Percentiles rank a stretch among this genome's conserved stretches.
phyloP scores from a whole-genome alignment of 2,888 invertebrate genomes.

The Eupithecia abbreviata region DNA sequence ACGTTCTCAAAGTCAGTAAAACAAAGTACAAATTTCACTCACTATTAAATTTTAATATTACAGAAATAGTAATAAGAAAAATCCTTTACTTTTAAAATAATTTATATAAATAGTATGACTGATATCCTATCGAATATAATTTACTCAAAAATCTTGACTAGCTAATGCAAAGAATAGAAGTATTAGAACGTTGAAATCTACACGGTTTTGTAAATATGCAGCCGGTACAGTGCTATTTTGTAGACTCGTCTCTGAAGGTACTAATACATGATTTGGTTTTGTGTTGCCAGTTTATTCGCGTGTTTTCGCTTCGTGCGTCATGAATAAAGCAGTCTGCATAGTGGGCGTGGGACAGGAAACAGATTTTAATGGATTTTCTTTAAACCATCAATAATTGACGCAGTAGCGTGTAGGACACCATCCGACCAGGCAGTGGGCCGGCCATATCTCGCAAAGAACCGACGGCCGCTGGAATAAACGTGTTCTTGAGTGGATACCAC shows the following conservation, averaged over 20 bases:
- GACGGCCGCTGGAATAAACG: too few species aligned
- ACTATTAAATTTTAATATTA: slow-evolving; percentile 83
- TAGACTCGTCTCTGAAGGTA: neutral
- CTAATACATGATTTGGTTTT: slow-evolving; percentile 7
- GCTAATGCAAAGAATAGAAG: too few species aligned
- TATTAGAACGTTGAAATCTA: neutral
- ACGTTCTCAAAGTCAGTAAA: slow-evolving; percentile 83
- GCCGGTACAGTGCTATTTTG: neutral
- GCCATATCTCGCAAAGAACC: too few species aligned
- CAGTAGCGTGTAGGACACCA: too few species aligned
- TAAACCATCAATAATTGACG: too few species aligned
- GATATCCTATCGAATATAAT: too few species aligned
- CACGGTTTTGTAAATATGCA: neutral
- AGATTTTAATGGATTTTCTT: neutral
- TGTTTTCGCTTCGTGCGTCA: neutral
- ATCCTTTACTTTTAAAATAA: slow-evolving; percentile 76
- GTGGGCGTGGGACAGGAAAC: neutral
- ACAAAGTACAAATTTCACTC: slow-evolving; percentile 84
- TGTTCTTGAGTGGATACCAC: too few species aligned
- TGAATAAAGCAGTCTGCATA: neutral
- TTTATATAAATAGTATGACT: slow-evolving; percentile 64
- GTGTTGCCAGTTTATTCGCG: neutral
- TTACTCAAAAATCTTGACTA: too few species aligned
- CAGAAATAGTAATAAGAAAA: slow-evolving; percentile 81
- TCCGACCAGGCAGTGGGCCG: too few species aligned